Percentiles rank a stretch among this genome's conserved stretches.
Evolutionary conservation across 2,113 vertebrate species (phyloP).

Genomic region (Leptobrachium leishanense): DNA sequence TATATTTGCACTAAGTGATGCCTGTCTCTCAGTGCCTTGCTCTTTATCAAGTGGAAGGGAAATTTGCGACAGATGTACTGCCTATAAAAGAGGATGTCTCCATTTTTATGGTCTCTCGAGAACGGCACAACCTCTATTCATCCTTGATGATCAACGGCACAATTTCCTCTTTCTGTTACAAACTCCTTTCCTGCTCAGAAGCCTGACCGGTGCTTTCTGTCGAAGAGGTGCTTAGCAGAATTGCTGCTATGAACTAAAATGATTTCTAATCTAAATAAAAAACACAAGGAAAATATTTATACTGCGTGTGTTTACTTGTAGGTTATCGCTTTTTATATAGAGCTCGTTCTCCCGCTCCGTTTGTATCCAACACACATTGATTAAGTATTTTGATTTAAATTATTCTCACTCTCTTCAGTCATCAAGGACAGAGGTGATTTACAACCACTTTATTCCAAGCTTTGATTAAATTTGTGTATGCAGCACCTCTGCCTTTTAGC

Average conservation of each 20-base stretch:
- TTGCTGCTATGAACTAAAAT: neutral
- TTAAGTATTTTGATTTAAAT: constrained; percentile 43
- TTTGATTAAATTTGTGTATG: constrained; percentile 34
- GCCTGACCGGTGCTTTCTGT: neutral
- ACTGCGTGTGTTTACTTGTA: no score
- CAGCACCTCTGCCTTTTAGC: neutral
- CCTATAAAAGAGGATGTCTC: neutral
- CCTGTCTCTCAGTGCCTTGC: constrained; percentile 37
- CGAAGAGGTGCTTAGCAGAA: neutral
- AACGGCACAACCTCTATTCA: neutral
- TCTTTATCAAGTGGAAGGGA: neutral
- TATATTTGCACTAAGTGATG: neutral
- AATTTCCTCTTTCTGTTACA: neutral
- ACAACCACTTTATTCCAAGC: constrained; percentile 31
- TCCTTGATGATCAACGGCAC: neutral
- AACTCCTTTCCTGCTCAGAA: neutral
- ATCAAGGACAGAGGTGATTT: constrained; percentile 32
- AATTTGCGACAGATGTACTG: neutral
- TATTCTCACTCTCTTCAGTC: constrained; percentile 1
- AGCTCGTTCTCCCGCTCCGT: neutral
- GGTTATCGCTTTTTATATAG: no score
- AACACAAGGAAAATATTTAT: no score
- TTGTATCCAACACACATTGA: constrained; percentile 20
- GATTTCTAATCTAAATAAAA: constrained; percentile 23
- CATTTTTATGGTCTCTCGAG: neutral